These are phyloP conservation scores for Sycophaga agraensis DNA, from an alignment of 1,140 invertebrate species.

Conservation along the genomic window DNA sequence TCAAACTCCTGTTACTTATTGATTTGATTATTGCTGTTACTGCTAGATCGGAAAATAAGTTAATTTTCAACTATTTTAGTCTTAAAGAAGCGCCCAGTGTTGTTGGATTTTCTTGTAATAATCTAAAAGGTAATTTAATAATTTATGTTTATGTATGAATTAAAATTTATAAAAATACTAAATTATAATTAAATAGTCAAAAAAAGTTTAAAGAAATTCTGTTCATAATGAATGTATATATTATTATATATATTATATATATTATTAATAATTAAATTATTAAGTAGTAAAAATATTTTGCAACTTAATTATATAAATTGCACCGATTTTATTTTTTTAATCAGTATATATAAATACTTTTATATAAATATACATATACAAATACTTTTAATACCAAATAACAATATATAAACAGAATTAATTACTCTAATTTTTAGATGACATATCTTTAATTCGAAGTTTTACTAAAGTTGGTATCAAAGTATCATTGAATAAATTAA, in stretches of 20 bases:
- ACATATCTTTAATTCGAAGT: conserved; percentile 1
- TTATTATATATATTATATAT: neutral
- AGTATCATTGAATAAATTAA: neutral
- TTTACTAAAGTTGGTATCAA: neutral
- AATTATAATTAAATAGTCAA: neutral
- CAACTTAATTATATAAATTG: neutral
- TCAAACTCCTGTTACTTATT: neutral
- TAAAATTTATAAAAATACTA: neutral
- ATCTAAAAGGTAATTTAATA: conserved; percentile 2
- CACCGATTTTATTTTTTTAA: no score
- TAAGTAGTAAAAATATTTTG: neutral
- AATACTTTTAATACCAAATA: no score
- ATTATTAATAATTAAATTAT: neutral
- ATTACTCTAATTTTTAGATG: conserved; percentile 7
- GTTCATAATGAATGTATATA: neutral
- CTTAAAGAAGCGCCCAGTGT: conserved; percentile 29
- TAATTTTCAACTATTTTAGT: conserved; percentile 31
- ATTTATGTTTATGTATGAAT: no score
- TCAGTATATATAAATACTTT: neutral
- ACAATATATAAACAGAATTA: no score
- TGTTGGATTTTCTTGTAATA: conserved; percentile 20
- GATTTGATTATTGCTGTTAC: conserved; percentile 6
- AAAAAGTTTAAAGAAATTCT: neutral
- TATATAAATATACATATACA: neutral
- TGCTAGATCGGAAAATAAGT: conserved; percentile 20